Evolutionary conservation across 2,113 vertebrate genomes (phyloP).

Genomic region (Pterophyllum scalare): DNA sequence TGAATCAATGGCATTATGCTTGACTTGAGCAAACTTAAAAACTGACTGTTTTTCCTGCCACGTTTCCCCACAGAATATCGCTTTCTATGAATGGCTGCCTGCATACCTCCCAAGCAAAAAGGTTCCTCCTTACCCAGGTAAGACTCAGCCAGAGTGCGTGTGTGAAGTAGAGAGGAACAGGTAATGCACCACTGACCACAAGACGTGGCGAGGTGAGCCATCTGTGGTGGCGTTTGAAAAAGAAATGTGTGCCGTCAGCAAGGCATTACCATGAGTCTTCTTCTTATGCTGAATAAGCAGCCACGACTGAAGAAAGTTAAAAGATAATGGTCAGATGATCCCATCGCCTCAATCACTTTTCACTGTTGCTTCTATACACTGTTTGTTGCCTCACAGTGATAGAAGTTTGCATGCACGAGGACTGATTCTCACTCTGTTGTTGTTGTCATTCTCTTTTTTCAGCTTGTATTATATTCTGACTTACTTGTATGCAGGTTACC

Average conservation of each 20-base stretch:
- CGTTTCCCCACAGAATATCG: slow-evolving; percentile 82
- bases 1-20: background rate
- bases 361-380: background rate
- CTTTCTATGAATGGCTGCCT: slow-evolving; percentile 93
- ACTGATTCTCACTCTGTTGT: background rate
- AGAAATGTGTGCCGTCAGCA: slow-evolving; percentile 63
- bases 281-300: slow-evolving; percentile 67
- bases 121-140: slow-evolving; percentile 84
- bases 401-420: background rate
- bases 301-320: slow-evolving; percentile 52
- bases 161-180: slow-evolving; percentile 53
- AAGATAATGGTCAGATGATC: slow-evolving; percentile 28
- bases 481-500: slow-evolving; percentile 78
- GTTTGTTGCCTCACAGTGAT: background rate
- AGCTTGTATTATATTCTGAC: background rate
- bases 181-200: slow-evolving; percentile 72
- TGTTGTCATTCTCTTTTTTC: background rate
- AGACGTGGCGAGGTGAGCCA: slow-evolving; percentile 66
- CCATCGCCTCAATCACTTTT: slow-evolving; percentile 11
- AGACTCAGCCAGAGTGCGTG: slow-evolving; percentile 51
- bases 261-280: slow-evolving; percentile 39
- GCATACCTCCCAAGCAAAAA: slow-evolving; percentile 68
- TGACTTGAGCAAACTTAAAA: background rate
- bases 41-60: background rate
- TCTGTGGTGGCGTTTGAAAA: slow-evolving; percentile 56